Base-by-base conservation (phyloP, 2,113 vertebrate species). In the Eudyptes chrysolophus region DNA sequence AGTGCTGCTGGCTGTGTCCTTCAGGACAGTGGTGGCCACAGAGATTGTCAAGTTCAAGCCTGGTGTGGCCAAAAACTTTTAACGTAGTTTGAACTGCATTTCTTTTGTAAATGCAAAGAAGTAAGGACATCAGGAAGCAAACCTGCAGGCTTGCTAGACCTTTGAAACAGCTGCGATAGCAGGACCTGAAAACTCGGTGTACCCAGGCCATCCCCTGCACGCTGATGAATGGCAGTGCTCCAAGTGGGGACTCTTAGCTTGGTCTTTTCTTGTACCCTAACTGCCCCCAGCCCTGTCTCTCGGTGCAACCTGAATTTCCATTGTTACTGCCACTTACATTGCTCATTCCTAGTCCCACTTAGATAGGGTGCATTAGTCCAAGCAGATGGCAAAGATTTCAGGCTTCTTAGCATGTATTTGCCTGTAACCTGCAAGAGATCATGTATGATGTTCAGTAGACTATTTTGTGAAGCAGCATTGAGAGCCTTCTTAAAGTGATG, bases 211-310 rank as follows among this genome's bases (percentile, higher is more conserved):
- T 11, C 13, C 26, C 40, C 40, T 44, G 48, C 36, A 16, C 1
- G 5, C 52, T 26, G 74, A 24, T 30, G 44, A 42, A 46, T 3
- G 32, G n/a, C 36, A 51, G 52, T 5, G 29, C 29, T 75, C 25
- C n/a, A 34, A 1, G 5, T 1, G 2, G 13, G 38, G 48, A 36
- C 44, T 15, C 16, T 27, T 22, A 3, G 3, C 34, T 40, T 34
- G 25, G 38, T 36, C 34, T 75, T 19, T 44, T 61, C 79, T 24
- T 20, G 27, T 38, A 15, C n/a, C 46, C 34, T 13, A 20, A 18
- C 32, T 34, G 48, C 12, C 21, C 36, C 54, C 52, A 32, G 60
- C 55, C 52, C 66, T 13, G 16, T 22, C 44, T 27, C 44, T 22
- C 1, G 3, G 42, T 83, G 70, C 21, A 52, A 32, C 27, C 34